Conservation (phyloP, 1,140 invertebrate genomes). For the Lordiphosa mommai region DNA sequence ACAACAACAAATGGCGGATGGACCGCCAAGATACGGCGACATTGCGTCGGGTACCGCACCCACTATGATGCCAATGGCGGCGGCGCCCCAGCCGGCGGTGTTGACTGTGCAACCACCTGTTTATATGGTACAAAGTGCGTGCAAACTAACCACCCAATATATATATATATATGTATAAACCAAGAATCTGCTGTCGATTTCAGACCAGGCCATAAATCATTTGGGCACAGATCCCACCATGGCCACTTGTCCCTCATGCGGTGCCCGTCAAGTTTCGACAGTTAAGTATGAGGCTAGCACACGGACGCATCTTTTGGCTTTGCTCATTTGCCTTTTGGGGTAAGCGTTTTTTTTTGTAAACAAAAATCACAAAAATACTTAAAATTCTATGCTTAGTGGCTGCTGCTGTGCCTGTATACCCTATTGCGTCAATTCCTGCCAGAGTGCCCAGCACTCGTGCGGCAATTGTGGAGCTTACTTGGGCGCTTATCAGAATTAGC, state of each 20-base stretch:
- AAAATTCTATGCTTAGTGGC: slow-evolving; percentile 46
- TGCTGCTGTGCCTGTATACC: slow-evolving; percentile 82
- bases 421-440: slow-evolving; percentile 84
- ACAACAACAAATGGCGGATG: background rate
- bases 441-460: slow-evolving; percentile 84
- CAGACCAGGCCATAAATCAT: slow-evolving; percentile 7
- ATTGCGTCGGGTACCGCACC: slow-evolving; percentile 8
- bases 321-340: slow-evolving; percentile 82
- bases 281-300: slow-evolving; percentile 77
- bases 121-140: slow-evolving; percentile 23
- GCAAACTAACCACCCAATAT: background rate
- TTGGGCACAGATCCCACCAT: slow-evolving; percentile 32
- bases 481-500: slow-evolving; percentile 81
- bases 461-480: slow-evolving; percentile 83
- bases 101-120: slow-evolving; percentile 23
- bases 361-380: no score
- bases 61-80: slow-evolving; percentile 11
- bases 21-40: slow-evolving; percentile 28
- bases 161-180: no score
- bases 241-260: slow-evolving; percentile 47
- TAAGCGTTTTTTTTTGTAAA: no score
- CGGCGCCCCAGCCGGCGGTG: background rate
- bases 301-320: slow-evolving; percentile 83
- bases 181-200: background rate
- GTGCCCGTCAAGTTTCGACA: slow-evolving; percentile 19